phyloP scores from a whole-genome alignment of 1,140 invertebrate genomes.

The Araneus ventricosus region DNA sequence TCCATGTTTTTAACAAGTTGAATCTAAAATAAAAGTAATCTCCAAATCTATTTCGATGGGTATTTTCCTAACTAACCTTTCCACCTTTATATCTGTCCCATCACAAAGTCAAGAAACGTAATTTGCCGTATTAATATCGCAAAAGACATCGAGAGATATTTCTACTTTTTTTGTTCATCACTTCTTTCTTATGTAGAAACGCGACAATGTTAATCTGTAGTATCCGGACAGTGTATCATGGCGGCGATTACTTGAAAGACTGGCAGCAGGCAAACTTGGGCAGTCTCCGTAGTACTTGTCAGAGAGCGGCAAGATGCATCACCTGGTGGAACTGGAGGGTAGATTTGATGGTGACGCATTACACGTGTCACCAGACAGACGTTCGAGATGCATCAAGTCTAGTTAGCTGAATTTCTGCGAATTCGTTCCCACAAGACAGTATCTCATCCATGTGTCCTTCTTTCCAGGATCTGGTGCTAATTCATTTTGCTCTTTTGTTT shows the following conservation, averaged over 20 bases:
- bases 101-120: neutral
- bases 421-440: slow-evolving; percentile 5
- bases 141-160: neutral
- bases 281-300: neutral
- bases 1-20: no score
- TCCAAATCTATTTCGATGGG: no score
- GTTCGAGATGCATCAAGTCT: slow-evolving; percentile 60
- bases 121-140: neutral
- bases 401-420: slow-evolving; percentile 45
- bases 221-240: slow-evolving; percentile 44
- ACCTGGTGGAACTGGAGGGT: slow-evolving; percentile 62
- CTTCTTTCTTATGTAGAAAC: neutral
- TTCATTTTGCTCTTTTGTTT: slow-evolving; percentile 65
- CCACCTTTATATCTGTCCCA: neutral
- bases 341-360: slow-evolving; percentile 70
- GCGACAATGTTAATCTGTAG: neutral
- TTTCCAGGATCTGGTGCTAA: slow-evolving; percentile 53
- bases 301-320: slow-evolving; percentile 59
- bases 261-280: neutral
- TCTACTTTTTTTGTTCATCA: neutral
- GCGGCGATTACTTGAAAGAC: neutral
- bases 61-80: no score
- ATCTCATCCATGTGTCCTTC: slow-evolving; percentile 49
- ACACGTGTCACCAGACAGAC: slow-evolving; percentile 57
- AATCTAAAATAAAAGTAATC: no score